phyloP scores from a whole-genome alignment of 2,888 invertebrate species.

The Blera fallax region DNA sequence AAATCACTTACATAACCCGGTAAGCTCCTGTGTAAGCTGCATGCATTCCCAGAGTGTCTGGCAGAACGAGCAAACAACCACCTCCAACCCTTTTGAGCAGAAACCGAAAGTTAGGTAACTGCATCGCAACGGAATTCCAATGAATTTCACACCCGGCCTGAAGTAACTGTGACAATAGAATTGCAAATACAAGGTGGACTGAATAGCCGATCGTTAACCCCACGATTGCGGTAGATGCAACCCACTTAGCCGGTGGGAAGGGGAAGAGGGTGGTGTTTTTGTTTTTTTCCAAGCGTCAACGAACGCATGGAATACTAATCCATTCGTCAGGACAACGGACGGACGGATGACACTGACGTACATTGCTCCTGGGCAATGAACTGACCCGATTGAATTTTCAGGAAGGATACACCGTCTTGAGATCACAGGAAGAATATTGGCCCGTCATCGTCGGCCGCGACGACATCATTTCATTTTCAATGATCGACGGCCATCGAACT shows the following conservation, averaged over 20 bases:
- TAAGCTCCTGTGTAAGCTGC: conserved; percentile 8
- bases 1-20: conserved; percentile 50
- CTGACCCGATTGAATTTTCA: conserved; percentile 56
- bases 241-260: conserved; percentile 18
- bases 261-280: not conserved
- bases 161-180: conserved; percentile 71
- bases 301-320: conserved; percentile 30
- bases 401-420: conserved; percentile 51
- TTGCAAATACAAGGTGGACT: conserved; percentile 73
- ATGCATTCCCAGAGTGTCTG: not conserved
- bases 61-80: not conserved
- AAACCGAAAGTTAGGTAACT: conserved; percentile 53
- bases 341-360: conserved; percentile 1
- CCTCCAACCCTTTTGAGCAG: conserved; percentile 5
- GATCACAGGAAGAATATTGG: conserved; percentile 30
- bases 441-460: not conserved
- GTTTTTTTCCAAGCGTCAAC: conserved; percentile 19
- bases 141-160: conserved; percentile 53
- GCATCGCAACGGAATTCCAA: conserved; percentile 45
- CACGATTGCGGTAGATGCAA: conserved; percentile 42
- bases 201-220: conserved; percentile 61
- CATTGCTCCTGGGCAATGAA: conserved; percentile 60
- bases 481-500: conserved; percentile 32
- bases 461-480: not conserved
- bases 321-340: conserved; percentile 27